These are phyloP conservation scores for Anser cygnoides DNA, from an alignment of 2,113 vertebrate species.

Conservation along the genomic window DNA sequence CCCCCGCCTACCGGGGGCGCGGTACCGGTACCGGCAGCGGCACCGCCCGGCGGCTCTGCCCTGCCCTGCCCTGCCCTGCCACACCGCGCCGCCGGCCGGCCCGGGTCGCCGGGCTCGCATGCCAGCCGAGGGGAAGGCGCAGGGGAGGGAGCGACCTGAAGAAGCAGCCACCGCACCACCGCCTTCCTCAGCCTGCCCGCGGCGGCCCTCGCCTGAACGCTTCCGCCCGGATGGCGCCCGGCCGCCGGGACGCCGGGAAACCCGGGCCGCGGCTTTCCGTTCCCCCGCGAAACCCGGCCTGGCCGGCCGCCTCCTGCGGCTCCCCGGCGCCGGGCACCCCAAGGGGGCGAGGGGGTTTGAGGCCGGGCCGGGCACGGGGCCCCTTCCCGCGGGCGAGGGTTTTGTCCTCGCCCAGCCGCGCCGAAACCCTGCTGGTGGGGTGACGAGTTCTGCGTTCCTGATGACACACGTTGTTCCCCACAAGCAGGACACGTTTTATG, in stretches of 20 bases:
- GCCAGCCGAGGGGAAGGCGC: background rate
- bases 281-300: background rate
- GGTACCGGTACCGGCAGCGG: background rate
- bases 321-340: background rate
- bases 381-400: background rate
- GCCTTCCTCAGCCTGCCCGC: background rate
- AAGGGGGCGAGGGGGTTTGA: too few relatives aligned
- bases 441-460: too few relatives aligned
- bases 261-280: constrained; percentile 36
- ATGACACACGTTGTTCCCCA: background rate
- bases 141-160: background rate
- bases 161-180: background rate
- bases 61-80: background rate
- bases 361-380: background rate
- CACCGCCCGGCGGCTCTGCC: too few relatives aligned
- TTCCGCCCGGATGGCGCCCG: constrained; percentile 38
- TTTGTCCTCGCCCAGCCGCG: background rate
- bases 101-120: too few relatives aligned
- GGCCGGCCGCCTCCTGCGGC: background rate
- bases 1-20: background rate
- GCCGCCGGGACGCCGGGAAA: constrained; percentile 13
- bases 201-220: background rate
- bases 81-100: background rate
- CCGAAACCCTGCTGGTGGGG: background rate
- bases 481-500: background rate